Conservation (phyloP, 2,797 vertebrate species). For the Xenops minutus region DNA sequence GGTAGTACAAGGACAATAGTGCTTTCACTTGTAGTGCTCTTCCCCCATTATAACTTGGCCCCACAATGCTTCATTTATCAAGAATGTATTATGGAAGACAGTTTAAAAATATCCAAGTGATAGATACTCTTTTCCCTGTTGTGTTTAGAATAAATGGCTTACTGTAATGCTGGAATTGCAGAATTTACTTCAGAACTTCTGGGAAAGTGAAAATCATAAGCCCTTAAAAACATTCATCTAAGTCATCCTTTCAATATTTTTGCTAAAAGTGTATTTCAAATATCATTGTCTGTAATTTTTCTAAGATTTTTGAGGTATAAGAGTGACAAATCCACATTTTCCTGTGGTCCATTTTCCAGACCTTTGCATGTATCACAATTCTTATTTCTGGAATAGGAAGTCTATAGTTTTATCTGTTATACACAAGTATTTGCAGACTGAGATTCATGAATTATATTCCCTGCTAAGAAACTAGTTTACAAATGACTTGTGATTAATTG, state of each 20-base stretch:
- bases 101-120: slow-evolving; percentile 70
- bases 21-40: slow-evolving; percentile 30
- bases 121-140: slow-evolving; percentile 54
- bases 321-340: background rate
- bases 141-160: slow-evolving; percentile 71
- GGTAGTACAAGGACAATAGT: background rate
- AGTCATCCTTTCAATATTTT: background rate
- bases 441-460: background rate
- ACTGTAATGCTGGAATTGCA: slow-evolving; percentile 71
- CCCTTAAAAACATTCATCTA: slow-evolving; percentile 36
- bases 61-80: slow-evolving; percentile 59
- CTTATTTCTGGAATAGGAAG: background rate
- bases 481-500: background rate
- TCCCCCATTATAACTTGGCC: slow-evolving; percentile 1
- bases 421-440: background rate
- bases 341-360: background rate
- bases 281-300: background rate
- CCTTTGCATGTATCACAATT: background rate
- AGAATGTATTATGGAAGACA: slow-evolving; percentile 34
- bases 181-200: slow-evolving; percentile 65
- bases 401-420: background rate
- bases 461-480: background rate
- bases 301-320: background rate
- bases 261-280: slow-evolving; percentile 12
- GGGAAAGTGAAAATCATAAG: slow-evolving; percentile 62